phyloP scores from a whole-genome alignment of 2,113 vertebrate species.

The Apaloderma vittatum region DNA sequence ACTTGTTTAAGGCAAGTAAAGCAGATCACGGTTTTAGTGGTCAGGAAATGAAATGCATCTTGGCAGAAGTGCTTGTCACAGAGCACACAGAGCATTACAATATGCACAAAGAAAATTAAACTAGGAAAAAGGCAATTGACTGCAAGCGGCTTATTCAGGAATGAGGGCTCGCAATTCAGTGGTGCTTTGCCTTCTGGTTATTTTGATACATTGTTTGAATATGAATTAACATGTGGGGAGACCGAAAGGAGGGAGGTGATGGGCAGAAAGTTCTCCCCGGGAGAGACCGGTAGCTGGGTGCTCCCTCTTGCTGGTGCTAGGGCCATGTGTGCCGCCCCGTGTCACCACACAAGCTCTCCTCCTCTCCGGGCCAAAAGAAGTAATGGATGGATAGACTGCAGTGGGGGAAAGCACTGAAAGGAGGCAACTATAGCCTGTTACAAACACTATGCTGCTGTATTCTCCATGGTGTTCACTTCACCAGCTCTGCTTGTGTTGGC shows the following conservation, averaged over 20 bases:
- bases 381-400: background rate
- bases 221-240: background rate
- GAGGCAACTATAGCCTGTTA: fast-evolving
- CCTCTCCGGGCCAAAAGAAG: background rate
- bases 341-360: background rate
- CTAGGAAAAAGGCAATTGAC: conserved; percentile 5
- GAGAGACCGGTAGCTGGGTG: background rate
- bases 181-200: conserved; percentile 30
- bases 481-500: background rate
- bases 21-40: conserved; percentile 80
- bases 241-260: background rate
- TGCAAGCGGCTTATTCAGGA: background rate
- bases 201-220: conserved; percentile 23
- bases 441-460: background rate
- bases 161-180: background rate
- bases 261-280: background rate
- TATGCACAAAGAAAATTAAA: conserved; percentile 33
- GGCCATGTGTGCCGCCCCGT: fast-evolving
- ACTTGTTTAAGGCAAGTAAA: conserved; percentile 74
- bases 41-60: conserved; percentile 88
- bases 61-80: conserved; percentile 83
- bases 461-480: background rate
- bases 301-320: background rate
- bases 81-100: background rate
- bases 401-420: background rate